Evolutionary conservation across 1,140 invertebrate genomes (phyloP), one percentile per base, ranked within the genome.

Genomic region (Dendroctonus valens): DNA sequence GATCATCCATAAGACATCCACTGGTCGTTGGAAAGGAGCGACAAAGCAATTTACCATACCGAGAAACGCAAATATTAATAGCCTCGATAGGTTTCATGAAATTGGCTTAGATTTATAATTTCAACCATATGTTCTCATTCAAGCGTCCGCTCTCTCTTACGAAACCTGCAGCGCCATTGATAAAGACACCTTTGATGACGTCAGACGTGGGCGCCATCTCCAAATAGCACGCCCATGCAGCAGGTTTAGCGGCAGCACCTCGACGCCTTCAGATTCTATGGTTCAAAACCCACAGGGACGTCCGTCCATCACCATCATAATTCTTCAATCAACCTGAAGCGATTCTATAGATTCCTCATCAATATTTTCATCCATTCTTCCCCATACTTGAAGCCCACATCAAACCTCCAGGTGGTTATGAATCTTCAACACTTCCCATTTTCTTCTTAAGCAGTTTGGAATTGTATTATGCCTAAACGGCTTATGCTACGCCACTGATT

Each of bases 211-310:
- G 60, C 60, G 60, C 50, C 60, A 42, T 60, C 60, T 62, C 46
- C 60, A 62, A 62, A 62, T 49, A 52, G 39, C 14, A 53, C 60
- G 60, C 60, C 60, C 60, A 63, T 63, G 60, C 60, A 63, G 41
- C 41, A 44, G 41, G 50, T 39, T 41, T 15, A 12, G 54, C 54
- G n/a, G 48, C 59, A 53, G 51, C 60, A 44, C 50, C 60, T 48
- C 15, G 60, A 63, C 60, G 60, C 60, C 60, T 63, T 46, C 60
- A 46, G 37, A 61, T 40, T 14, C 37, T 26, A 51, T 37, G 26
- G 50, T 61, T 51, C n/a, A 52, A 63, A 54, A 42, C 26, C n/a
- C 7, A 6, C 59, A 61, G 48, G 41, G 59, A 15, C 59, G 50
- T 61, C 15, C 15, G 11, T 40, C 5, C 8, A 7, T 40, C 11